phyloP scores from a whole-genome alignment of 2,113 vertebrate genomes.

The Thunnus maccoyii region DNA sequence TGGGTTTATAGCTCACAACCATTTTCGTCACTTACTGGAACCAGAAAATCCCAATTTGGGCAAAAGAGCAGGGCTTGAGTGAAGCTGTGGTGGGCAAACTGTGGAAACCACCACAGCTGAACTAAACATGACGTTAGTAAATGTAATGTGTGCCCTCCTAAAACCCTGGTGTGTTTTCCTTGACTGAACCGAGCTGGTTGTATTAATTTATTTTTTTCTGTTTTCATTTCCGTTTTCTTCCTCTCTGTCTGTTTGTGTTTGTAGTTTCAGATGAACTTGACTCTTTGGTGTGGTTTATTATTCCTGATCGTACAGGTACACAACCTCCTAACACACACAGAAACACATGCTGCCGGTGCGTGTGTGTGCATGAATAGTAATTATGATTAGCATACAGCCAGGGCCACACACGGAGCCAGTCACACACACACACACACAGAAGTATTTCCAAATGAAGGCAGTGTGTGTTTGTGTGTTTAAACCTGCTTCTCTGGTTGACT shows the following conservation, averaged over 20 bases:
- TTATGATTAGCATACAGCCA: conserved; percentile 74
- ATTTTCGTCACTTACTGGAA: conserved; percentile 54
- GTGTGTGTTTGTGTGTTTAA: conserved; percentile 75
- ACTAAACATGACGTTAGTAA: not conserved
- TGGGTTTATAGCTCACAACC: conserved; percentile 16
- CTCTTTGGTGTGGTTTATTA: conserved; percentile 61
- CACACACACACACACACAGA: conserved; percentile 35
- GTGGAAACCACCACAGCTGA: not conserved
- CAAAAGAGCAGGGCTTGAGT: not conserved
- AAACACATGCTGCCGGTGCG: conserved; percentile 30
- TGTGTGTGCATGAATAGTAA: conserved; percentile 63
- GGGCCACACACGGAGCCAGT: conserved; percentile 69
- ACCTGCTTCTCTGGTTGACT: conserved; percentile 71
- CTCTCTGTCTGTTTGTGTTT: conserved; percentile 58
- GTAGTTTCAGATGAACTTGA: conserved; percentile 63
- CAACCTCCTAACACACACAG: conserved; percentile 35
- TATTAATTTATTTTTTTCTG: conserved; percentile 34
- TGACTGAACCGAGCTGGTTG: conserved; percentile 12
- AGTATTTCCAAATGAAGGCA: conserved; percentile 73
- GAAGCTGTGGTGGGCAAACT: not conserved
- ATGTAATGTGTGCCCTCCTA: not conserved
- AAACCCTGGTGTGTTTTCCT: conserved; percentile 19
- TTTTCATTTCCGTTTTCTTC: conserved; percentile 56
- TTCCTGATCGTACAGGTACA: conserved; percentile 66
- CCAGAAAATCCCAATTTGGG: conserved; percentile 22